A percentile compares a stretch with the other conserved stretches of the same genome.
These are phyloP conservation scores for Vanessa cardui DNA, from an alignment of 2,888 invertebrate genomes.

Conservation along the genomic window DNA sequence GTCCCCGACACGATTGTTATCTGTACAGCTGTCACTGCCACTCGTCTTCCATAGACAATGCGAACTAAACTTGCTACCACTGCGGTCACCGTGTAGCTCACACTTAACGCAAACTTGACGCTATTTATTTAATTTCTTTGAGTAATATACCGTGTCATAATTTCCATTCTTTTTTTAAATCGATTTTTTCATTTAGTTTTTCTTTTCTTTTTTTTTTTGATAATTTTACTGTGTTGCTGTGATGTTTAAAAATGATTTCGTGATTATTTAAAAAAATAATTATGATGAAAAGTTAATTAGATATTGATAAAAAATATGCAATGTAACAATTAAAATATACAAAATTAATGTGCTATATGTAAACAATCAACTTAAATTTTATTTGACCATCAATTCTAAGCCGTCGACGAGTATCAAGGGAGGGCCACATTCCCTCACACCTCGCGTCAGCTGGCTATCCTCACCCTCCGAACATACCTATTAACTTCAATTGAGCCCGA, in stretches of 20 bases:
- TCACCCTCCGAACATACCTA: slow-evolving; percentile 77
- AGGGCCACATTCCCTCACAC: slow-evolving; percentile 81
- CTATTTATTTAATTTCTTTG: too few species aligned
- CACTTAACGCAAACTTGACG: too few species aligned
- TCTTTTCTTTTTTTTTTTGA: too few species aligned
- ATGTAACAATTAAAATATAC: neutral
- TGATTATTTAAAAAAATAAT: too few species aligned
- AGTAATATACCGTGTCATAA: too few species aligned
- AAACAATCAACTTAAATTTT: slow-evolving; percentile 55
- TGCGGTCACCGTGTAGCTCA: neutral
- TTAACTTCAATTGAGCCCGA: slow-evolving; percentile 82
- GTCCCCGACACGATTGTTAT: slow-evolving; percentile 58
- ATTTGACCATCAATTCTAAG: slow-evolving; percentile 71
- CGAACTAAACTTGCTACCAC: slow-evolving; percentile 33
- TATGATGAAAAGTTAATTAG: too few species aligned
- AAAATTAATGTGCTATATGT: slow-evolving; percentile 20
- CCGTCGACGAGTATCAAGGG: slow-evolving; percentile 58
- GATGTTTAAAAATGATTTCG: too few species aligned
- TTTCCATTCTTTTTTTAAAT: too few species aligned
- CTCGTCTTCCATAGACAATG: slow-evolving; percentile 47
- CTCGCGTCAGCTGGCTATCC: slow-evolving; percentile 79
- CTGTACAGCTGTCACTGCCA: slow-evolving; percentile 63
- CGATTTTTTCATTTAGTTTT: too few species aligned
- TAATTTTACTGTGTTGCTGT: too few species aligned
- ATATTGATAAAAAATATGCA: neutral